Evolutionary conservation across 1,140 invertebrate genomes (phyloP), one percentile per base, ranked within the genome.

Genomic region (Hirudo medicinalis): DNA sequence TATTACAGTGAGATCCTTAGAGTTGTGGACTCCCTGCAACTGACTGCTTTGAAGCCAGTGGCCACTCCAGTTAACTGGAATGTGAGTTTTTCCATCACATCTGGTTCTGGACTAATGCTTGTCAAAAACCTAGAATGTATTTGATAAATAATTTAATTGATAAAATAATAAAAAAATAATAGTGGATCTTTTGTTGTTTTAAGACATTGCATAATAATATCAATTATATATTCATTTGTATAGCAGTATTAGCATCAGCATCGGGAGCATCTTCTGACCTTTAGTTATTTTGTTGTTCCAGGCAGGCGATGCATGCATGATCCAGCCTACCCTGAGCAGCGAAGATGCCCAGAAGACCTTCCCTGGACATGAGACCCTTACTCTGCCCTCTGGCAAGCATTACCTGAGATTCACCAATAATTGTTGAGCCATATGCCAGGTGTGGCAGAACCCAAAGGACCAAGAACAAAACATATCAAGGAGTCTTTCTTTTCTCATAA

Each of bases 31-130:
- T 92, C 91, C 2, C 83, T 96, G 8, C 91, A 93, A 80, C 81
- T 95, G 63, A 92, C 92, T 25, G 87, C 88, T 72, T 85, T 83
- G 67, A 87, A 90, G 75, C 89, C 89, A 80, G 89, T 91, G 76
- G 87, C 92, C 29, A 94, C 92, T 0, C 92, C 92, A 25, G 91
- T 87, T 40, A 89, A 92, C 78, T 94, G 92, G 92, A 83, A 86
- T 79, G 89, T 91, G 49, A 43, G 49, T 69, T 36, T 66, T 72
- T 69, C 54, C 2, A 43, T 32, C 36, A 29, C 2, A 25, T 2
- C 22, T 68, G 27, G 11, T 68, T 1, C n/a, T 15, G 3, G 25
- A 15, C 15, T 29, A 36, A 36, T 36, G 32, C 36, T 19, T n/a
- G 13, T 43, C 11, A 2, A 6, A n/a, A 25, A 32, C 8, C 8